Evolutionary conservation across 2,113 vertebrate species (phyloP).

Genomic region (Solenodon paradoxus): DNA sequence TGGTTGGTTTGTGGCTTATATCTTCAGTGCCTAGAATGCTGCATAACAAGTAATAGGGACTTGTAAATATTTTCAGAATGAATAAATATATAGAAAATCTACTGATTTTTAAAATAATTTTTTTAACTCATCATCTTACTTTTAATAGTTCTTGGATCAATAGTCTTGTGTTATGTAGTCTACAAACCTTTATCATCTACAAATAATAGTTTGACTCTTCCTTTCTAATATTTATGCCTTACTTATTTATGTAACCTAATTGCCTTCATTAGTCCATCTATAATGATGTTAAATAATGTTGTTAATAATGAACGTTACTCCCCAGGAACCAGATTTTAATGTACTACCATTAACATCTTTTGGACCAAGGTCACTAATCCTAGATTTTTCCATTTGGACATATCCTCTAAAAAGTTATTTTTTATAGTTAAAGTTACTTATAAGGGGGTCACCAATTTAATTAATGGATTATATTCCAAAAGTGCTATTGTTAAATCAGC

Average conservation of each 20-base stretch:
- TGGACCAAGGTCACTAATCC: background rate
- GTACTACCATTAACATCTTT: slow-evolving; percentile 22
- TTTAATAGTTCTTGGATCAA: background rate
- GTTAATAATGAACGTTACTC: background rate
- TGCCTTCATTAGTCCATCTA: background rate
- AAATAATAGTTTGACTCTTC: background rate
- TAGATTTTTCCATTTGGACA: background rate
- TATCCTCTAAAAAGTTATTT: slow-evolving; percentile 6
- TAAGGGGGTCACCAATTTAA: background rate
- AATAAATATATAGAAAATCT: background rate
- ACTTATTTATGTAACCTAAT: background rate
- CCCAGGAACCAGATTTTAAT: background rate
- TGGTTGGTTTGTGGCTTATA: background rate
- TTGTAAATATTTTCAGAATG: background rate
- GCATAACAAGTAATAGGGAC: background rate
- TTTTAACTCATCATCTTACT: background rate
- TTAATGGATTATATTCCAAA: slow-evolving; percentile 6
- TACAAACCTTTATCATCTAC: background rate
- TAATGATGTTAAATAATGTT: background rate
- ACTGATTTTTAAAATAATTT: background rate
- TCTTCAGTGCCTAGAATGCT: background rate
- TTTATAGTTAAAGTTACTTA: slow-evolving; percentile 8
- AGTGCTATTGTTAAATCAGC: background rate
- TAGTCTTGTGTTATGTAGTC: background rate
- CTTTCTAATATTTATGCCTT: background rate